Percentiles rank a stretch among this genome's conserved stretches.
Evolutionary conservation across 2,113 vertebrate species (phyloP).

Genomic region (Boleophthalmus pectinirostris): DNA sequence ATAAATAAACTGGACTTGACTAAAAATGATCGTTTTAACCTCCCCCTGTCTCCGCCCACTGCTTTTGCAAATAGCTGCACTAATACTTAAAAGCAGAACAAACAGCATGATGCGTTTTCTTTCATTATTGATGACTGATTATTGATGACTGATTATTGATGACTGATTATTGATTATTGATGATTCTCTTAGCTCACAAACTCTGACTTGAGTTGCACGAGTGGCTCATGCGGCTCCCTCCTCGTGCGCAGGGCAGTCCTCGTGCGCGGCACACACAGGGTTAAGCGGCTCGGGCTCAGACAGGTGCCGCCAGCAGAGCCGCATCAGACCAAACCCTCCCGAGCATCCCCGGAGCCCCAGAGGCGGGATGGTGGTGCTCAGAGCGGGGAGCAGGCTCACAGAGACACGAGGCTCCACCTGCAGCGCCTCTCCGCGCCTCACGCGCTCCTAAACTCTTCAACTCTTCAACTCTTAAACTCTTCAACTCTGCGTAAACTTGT

Average conservation of each 20-base stretch:
- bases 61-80: too few species aligned
- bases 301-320: constrained; percentile 86
- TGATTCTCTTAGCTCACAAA: too few species aligned
- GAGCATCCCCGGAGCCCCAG: constrained; percentile 83
- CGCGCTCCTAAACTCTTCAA: neutral
- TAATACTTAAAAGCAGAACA: too few species aligned
- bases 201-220: too few species aligned
- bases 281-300: constrained; percentile 88
- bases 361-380: constrained; percentile 81
- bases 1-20: too few species aligned
- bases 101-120: too few species aligned
- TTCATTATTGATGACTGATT: too few species aligned
- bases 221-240: too few species aligned
- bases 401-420: constrained; percentile 51
- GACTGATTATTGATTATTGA: too few species aligned
- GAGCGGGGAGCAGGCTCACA: constrained; percentile 67
- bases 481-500: neutral
- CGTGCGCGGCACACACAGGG: constrained; percentile 77
- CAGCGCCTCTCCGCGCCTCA: neutral
- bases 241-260: neutral
- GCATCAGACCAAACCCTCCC: constrained; percentile 76
- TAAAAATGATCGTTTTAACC: too few species aligned
- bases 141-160: too few species aligned
- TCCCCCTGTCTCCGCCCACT: too few species aligned
- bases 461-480: neutral